These are phyloP conservation scores for Auanema sp. DNA, from an alignment of 2,888 invertebrate species.

Conservation along the genomic window DNA sequence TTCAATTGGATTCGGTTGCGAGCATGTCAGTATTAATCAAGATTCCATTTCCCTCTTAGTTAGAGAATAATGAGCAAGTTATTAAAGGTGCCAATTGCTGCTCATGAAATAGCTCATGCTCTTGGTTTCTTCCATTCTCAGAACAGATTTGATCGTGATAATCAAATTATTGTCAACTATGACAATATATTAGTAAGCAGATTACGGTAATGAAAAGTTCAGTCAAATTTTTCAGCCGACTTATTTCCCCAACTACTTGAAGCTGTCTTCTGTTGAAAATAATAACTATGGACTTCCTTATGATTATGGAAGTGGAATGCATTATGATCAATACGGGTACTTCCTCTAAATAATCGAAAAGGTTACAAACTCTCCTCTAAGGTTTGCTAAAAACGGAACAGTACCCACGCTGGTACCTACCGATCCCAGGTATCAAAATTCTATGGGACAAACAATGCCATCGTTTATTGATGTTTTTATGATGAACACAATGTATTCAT, in stretches of 20 bases:
- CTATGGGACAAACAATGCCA: slow-evolving; percentile 15
- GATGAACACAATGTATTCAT: slow-evolving; percentile 18
- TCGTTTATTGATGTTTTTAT: slow-evolving; percentile 14
- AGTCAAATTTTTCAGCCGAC: too few species aligned
- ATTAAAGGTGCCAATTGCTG: slow-evolving; percentile 33
- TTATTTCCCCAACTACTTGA: background rate
- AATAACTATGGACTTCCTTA: slow-evolving; percentile 43
- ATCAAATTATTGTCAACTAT: slow-evolving; percentile 16
- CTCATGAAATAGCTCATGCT: slow-evolving; percentile 54
- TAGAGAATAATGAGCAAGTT: too few species aligned
- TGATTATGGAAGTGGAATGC: slow-evolving; percentile 47
- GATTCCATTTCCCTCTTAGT: too few species aligned
- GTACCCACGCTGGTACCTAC: slow-evolving; percentile 17
- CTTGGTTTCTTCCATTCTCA: slow-evolving; percentile 57
- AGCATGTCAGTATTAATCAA: too few species aligned
- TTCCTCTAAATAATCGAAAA: background rate
- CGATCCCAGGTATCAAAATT: slow-evolving; percentile 14
- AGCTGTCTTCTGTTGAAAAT: slow-evolving; percentile 32
- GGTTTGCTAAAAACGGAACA: slow-evolving; percentile 9
- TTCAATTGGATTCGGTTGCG: too few species aligned
- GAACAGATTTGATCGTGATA: slow-evolving; percentile 14
- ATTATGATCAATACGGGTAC: slow-evolving; percentile 18
- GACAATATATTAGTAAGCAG: slow-evolving; percentile 12
- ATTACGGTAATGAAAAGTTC: too few species aligned
- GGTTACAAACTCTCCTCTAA: too few species aligned